Evolutionary conservation across 2,888 invertebrate species (phyloP).

Genomic region (Reticulitermes lucifugus): DNA sequence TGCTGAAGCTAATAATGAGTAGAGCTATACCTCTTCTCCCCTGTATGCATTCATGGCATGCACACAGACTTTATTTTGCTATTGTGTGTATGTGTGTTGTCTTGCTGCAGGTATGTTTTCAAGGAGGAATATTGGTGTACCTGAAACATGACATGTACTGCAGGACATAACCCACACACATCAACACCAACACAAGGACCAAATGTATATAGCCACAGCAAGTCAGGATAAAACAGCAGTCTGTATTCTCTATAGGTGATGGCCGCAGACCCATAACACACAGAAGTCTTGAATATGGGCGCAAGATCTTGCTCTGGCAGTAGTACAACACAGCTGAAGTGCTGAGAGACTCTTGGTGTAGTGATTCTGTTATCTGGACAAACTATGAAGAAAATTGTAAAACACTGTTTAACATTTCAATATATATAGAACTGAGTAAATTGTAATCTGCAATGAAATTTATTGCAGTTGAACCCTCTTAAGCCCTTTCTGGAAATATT

Average conservation of each 20-base stretch:
- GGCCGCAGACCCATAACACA: conserved; percentile 82
- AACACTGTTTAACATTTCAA: no score
- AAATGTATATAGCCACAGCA: conserved; percentile 75
- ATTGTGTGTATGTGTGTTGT: no score
- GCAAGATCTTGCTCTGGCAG: conserved; percentile 84
- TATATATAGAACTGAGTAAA: no score
- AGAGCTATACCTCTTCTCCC: no score
- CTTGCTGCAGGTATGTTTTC: no score
- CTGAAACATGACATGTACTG: conserved; percentile 85
- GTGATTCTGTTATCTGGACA: neutral
- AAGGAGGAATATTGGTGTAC: conserved; percentile 60
- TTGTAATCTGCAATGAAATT: no score
- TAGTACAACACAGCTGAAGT: conserved; percentile 84
- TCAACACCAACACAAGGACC: conserved; percentile 73
- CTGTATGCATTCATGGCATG: no score
- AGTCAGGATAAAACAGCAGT: neutral
- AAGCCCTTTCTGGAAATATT: no score
- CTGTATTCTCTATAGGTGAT: conserved; percentile 61
- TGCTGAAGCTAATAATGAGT: no score
- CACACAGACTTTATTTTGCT: no score
- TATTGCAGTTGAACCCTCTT: no score
- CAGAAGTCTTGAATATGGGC: conserved; percentile 80
- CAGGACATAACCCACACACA: conserved; percentile 78
- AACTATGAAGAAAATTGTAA: neutral
- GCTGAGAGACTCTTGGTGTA: neutral